These are phyloP conservation scores for Tinea semifulvella DNA, from an alignment of 2,888 invertebrate genomes.

Conservation along the genomic window DNA sequence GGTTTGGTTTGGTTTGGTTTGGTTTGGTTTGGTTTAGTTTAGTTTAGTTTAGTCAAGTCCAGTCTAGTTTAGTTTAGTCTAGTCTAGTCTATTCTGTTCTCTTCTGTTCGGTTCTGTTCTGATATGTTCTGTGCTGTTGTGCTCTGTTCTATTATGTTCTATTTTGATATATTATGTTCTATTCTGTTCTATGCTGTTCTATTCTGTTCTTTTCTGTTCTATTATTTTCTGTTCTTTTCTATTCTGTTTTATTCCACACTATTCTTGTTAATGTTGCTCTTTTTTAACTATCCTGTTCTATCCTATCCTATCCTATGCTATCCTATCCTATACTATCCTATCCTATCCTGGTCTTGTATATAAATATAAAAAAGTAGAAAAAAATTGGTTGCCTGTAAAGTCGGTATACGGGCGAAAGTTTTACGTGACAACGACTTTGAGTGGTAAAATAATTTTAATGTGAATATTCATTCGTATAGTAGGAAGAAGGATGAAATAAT, in stretches of 20 bases:
- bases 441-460: no score
- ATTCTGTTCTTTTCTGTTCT: slow-evolving; percentile 13
- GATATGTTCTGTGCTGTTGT: slow-evolving; percentile 7
- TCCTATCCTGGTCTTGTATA: slow-evolving; percentile 9
- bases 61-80: neutral
- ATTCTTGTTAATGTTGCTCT: slow-evolving; percentile 9
- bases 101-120: slow-evolving; percentile 10
- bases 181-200: slow-evolving; percentile 14
- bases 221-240: slow-evolving; percentile 5
- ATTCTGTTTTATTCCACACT: slow-evolving; percentile 11
- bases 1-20: neutral
- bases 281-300: slow-evolving; percentile 9
- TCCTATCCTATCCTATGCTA: slow-evolving; percentile 10
- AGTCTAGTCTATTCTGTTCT: slow-evolving; percentile 13
- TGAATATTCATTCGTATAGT: no score
- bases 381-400: no score
- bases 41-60: neutral
- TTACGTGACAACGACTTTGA: no score
- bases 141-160: slow-evolving; percentile 12
- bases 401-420: no score
- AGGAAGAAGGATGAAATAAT: no score
- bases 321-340: no score
- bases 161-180: slow-evolving; percentile 13
- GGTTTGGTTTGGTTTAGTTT: neutral
- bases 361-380: no score